Conservation (phyloP, 2,888 invertebrate species). For the Hirudinaria manillensis region DNA sequence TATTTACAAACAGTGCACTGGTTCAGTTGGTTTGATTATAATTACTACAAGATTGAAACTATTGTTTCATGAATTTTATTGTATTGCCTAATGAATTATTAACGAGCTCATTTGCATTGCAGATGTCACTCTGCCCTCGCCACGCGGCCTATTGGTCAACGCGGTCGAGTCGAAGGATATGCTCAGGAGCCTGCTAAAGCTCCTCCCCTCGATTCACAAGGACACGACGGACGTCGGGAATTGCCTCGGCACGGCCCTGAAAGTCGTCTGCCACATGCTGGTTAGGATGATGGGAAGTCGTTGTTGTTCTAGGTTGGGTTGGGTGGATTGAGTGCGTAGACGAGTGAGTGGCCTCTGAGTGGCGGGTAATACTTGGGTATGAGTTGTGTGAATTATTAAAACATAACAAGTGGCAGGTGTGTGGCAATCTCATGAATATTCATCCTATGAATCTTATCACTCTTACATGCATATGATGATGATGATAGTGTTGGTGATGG, state of each 20-base stretch:
- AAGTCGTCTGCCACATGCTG: slow-evolving; percentile 84
- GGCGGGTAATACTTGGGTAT: not conserved
- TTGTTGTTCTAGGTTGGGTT: not conserved
- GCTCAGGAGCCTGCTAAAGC: slow-evolving; percentile 55
- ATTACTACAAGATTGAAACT: no score
- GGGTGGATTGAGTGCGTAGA: not conserved
- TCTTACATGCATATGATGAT: no score
- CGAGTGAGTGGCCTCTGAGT: not conserved
- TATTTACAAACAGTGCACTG: no score
- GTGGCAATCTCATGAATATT: no score
- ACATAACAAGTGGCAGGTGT: no score
- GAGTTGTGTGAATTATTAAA: not conserved
- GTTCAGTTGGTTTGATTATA: no score
- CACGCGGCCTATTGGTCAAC: slow-evolving; percentile 85
- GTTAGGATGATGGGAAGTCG: slow-evolving; percentile 58
- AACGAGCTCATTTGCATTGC: slow-evolving; percentile 21
- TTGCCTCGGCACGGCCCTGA: slow-evolving; percentile 85
- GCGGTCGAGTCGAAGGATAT: slow-evolving; percentile 73
- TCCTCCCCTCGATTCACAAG: slow-evolving; percentile 70
- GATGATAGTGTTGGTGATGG: no score
- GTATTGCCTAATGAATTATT: no score
- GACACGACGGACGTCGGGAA: slow-evolving; percentile 67
- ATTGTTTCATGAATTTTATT: no score
- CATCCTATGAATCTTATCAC: no score
- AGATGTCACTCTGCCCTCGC: slow-evolving; percentile 92